Conservation (phyloP, 2,797 vertebrate genomes). For the Enteromius mattozi region DNA sequence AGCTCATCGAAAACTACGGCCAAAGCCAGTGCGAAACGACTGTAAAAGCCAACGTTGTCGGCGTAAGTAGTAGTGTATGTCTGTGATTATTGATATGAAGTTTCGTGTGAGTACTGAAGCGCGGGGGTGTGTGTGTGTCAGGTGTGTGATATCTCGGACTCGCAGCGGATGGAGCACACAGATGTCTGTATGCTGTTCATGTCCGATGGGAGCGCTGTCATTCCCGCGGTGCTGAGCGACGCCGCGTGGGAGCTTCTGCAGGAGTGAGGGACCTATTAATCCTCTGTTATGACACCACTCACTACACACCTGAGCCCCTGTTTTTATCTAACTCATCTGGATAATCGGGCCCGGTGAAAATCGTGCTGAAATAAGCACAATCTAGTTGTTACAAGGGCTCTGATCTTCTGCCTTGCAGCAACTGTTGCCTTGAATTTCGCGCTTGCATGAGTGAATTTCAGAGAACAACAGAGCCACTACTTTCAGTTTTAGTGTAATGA, state of each 20-base stretch:
- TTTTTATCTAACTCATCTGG: constrained; percentile 34
- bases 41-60: constrained; percentile 48
- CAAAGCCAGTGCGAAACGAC: neutral
- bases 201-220: constrained; percentile 54
- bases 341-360: constrained; percentile 15
- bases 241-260: constrained; percentile 56
- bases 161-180: constrained; percentile 38
- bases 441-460: neutral
- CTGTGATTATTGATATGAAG: neutral
- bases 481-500: neutral
- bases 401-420: neutral
- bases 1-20: constrained; percentile 45
- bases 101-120: neutral
- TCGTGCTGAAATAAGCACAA: neutral
- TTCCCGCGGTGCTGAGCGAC: constrained; percentile 56
- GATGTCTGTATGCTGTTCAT: constrained; percentile 57
- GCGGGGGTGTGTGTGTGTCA: constrained; percentile 4
- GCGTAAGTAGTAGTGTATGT: constrained; percentile 25
- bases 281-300: constrained; percentile 57
- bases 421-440: neutral
- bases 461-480: neutral
- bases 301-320: constrained; percentile 58
- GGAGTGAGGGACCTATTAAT: constrained; percentile 62
- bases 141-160: constrained; percentile 52
- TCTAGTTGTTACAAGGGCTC: constrained; percentile 5